A percentile compares a stretch with the other conserved stretches of the same genome.
phyloP scores from a whole-genome alignment of 2,888 invertebrate species.

The Clivina fossor region DNA sequence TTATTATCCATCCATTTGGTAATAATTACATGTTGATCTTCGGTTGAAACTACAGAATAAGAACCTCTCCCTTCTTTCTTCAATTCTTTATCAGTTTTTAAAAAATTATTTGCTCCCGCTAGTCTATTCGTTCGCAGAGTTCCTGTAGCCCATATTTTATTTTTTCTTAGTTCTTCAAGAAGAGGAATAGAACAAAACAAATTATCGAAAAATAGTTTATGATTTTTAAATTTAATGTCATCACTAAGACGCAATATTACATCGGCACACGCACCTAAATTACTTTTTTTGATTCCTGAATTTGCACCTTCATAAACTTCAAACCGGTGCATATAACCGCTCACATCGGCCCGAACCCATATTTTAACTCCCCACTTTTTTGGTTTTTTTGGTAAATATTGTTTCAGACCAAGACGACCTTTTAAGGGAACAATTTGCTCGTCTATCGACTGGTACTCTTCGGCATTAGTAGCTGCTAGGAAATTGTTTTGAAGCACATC shows the following conservation, averaged over 20 bases:
- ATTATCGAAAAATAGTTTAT: slow-evolving; percentile 15
- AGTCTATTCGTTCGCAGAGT: slow-evolving; percentile 13
- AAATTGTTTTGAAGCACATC: slow-evolving; percentile 22
- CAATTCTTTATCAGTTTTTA: slow-evolving; percentile 8
- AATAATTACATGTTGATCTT: slow-evolving; percentile 4
- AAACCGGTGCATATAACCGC: slow-evolving; percentile 32
- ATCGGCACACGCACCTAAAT: slow-evolving; percentile 19
- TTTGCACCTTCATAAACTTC: slow-evolving; percentile 32
- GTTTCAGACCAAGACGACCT: slow-evolving; percentile 11
- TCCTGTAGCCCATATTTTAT: slow-evolving; percentile 17
- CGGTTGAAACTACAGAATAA: slow-evolving; percentile 12
- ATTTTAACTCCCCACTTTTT: slow-evolving; percentile 35
- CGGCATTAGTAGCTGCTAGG: slow-evolving; percentile 2
- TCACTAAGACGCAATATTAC: slow-evolving; percentile 18
- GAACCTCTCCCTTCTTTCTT: slow-evolving; percentile 12
- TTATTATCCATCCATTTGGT: slow-evolving; percentile 15
- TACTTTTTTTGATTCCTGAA: neutral
- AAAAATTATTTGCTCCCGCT: slow-evolving; percentile 6
- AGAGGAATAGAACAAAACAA: slow-evolving; percentile 16
- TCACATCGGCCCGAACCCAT: slow-evolving; percentile 30
- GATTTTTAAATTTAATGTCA: slow-evolving; percentile 21
- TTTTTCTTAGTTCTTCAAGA: slow-evolving; percentile 10
- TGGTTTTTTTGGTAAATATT: slow-evolving; percentile 23
- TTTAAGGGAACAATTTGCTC: slow-evolving; percentile 16
- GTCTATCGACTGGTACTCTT: slow-evolving; percentile 15